Evolutionary conservation across 2,113 vertebrate species (phyloP).

Genomic region (Eulacestoma nigropectus): DNA sequence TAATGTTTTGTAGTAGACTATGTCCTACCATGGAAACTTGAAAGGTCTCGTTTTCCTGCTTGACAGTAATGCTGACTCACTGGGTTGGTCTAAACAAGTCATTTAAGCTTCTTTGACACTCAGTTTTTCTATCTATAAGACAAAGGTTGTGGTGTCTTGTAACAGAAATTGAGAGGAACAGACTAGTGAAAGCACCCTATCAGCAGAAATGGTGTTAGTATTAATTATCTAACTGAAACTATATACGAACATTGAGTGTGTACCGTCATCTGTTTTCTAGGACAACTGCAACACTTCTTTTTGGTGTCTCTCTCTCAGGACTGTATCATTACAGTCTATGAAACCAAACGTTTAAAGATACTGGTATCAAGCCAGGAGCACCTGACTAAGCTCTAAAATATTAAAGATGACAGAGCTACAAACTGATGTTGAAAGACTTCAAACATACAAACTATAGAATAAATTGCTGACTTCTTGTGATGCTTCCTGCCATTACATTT

Average conservation of each 20-base stretch:
- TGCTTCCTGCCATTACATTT: not conserved
- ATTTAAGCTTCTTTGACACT: not conserved
- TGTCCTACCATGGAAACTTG: not conserved
- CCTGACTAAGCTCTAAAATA: not conserved
- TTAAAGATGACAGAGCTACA: not conserved
- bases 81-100: not conserved
- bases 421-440: not conserved
- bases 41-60: not conserved
- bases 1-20: not conserved
- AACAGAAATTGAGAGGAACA: not conserved
- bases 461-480: not conserved
- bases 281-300: not conserved
- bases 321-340: not conserved
- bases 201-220: not conserved
- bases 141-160: not conserved
- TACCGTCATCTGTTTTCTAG: not conserved
- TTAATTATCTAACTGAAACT: not conserved
- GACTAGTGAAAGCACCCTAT: not conserved
- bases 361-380: not conserved
- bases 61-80: not conserved
- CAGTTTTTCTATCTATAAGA: not conserved
- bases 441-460: not conserved
- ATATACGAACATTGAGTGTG: not conserved
- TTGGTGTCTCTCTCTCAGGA: not conserved
- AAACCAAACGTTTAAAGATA: not conserved